phyloP scores from a whole-genome alignment of 1,140 invertebrate species.

The Drosophila sulfurigaster region DNA sequence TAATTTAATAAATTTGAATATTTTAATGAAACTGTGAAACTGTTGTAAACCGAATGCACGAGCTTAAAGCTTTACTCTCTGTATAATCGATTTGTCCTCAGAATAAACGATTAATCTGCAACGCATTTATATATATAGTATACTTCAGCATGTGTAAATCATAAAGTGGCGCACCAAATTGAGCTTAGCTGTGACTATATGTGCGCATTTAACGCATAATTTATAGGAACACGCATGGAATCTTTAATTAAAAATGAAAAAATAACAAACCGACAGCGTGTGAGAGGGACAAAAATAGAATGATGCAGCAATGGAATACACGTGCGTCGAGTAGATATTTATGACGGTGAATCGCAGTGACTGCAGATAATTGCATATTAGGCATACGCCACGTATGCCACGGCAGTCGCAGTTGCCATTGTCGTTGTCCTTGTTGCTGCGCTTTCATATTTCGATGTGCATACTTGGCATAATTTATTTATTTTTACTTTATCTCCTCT shows the following conservation, averaged over 20 bases:
- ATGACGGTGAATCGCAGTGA: slow-evolving; percentile 22
- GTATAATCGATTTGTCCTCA: neutral
- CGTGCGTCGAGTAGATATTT: slow-evolving; percentile 18
- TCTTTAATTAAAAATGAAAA: slow-evolving; percentile 75
- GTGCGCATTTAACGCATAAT: slow-evolving; percentile 53
- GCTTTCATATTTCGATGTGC: slow-evolving; percentile 32
- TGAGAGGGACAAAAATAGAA: neutral
- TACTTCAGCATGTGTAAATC: slow-evolving; percentile 9
- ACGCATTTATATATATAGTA: neutral
- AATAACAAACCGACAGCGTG: slow-evolving; percentile 18
- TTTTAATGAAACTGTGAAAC: neutral
- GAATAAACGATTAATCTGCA: slow-evolving; percentile 16
- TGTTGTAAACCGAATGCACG: neutral
- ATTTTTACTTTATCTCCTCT: slow-evolving; percentile 40
- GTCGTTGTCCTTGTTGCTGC: neutral
- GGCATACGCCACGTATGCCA: slow-evolving; percentile 51
- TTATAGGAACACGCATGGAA: slow-evolving; percentile 48
- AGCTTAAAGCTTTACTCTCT: slow-evolving; percentile 5
- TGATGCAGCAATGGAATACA: neutral
- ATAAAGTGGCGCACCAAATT: slow-evolving; percentile 8
- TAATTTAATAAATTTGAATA: no score
- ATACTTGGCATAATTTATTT: slow-evolving; percentile 60
- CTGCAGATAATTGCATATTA: slow-evolving; percentile 70
- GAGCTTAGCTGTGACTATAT: slow-evolving; percentile 14
- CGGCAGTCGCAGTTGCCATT: neutral